Conservation (phyloP, 1,140 invertebrate genomes). For the Atta cephalotes region DNA sequence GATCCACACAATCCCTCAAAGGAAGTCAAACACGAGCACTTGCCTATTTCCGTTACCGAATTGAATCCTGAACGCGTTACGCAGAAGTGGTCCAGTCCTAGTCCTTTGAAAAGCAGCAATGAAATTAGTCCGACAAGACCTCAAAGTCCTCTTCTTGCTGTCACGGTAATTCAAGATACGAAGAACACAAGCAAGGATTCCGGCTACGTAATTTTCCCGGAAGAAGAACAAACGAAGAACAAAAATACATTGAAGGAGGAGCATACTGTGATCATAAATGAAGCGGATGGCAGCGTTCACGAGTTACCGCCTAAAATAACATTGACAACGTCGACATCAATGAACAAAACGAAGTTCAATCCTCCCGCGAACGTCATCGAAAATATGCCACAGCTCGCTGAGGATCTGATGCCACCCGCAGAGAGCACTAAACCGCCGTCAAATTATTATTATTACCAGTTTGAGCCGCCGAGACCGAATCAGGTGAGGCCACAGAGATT, state of each 20-base stretch:
- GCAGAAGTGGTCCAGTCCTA: constrained; percentile 67
- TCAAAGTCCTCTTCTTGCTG: constrained; percentile 19
- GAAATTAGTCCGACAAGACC: constrained; percentile 54
- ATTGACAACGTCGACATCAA: constrained; percentile 25
- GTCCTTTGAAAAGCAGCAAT: constrained; percentile 39
- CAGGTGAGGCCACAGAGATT: constrained; percentile 76
- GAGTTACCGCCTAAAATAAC: constrained; percentile 69
- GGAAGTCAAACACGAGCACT: constrained; percentile 40
- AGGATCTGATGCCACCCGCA: constrained; percentile 82
- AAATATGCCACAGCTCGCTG: constrained; percentile 78
- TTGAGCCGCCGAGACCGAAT: constrained; percentile 57
- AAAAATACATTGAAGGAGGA: constrained; percentile 77
- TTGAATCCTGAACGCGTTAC: constrained; percentile 67
- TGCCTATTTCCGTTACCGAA: constrained; percentile 75
- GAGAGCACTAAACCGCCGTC: constrained; percentile 78
- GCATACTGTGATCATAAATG: constrained; percentile 82
- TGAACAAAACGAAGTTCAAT: constrained; percentile 28
- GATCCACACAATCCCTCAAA: constrained; percentile 6
- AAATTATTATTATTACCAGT: constrained; percentile 77
- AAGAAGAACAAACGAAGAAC: constrained; percentile 50
- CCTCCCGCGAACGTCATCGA: constrained; percentile 63
- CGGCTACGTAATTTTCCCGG: constrained; percentile 69
- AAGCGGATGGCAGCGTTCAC: constrained; percentile 79
- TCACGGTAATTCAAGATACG: neutral
- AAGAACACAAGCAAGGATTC: constrained; percentile 60